Evolutionary conservation across 1,140 invertebrate species (phyloP), one percentile per base, ranked within the genome.

Genomic region (Caerostris darwini): DNA sequence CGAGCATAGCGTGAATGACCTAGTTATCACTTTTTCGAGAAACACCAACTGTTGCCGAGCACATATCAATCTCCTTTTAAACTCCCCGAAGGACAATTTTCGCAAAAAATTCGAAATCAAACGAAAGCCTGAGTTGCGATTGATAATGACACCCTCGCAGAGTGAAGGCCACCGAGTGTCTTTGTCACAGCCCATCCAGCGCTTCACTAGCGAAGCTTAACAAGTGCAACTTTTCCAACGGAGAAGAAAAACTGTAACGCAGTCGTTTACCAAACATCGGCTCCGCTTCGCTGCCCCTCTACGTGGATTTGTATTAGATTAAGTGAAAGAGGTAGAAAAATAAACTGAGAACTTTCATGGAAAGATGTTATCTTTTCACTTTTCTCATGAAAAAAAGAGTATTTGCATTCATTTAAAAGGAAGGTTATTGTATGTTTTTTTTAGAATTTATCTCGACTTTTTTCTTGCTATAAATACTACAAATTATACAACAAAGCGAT

Each of bases 181-280:
- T 53, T 12, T 61, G 57, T 61, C 86, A 17, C 54, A 64, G 58
- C 19, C 8, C 88, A 91, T 82, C 89, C 57, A 59, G 89, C 71
- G 89, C 89, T 91, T 82, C 71, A 59, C 57, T 91, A 69, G n/a
- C 89, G 89, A 81, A 91, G 56, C 89, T 91, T 77, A 91, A 81
- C 89, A 69, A 69, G 7, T 50, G 50, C 71, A 58, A 85, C 54
- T 71, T 71, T 59, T 58, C 53, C 17, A 19, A 19, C 12, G 61
- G 50, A 64, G 53, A 67, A 54, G 87, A 54, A 71, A 90, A 56
- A 90, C 58, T 53, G 14, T 88, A 88, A 53, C 50, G 87, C 50
- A 83, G 82, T 14, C 12, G 12, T 67, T 67, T 14, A 67, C 64
- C 64, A 19, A 10, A 3, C 83, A 58, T 59, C n/a, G 7, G 83